A percentile compares a stretch with the other conserved stretches of the same genome.
phyloP scores from a whole-genome alignment of 2,797 vertebrate genomes.

The Anisognathus igniventris region DNA sequence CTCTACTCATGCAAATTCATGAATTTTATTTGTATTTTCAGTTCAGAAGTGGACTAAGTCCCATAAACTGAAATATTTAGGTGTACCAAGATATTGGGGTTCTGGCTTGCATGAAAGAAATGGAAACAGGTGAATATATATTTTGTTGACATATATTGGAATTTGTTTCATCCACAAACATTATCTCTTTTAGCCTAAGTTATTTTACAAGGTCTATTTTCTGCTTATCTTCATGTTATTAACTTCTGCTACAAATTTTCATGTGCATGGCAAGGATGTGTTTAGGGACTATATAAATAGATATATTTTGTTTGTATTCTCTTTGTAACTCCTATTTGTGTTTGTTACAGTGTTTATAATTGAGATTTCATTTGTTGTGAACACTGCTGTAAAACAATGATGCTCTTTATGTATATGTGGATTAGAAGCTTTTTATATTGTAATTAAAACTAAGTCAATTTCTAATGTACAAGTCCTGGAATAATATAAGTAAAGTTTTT shows the following conservation, averaged over 20 bases:
- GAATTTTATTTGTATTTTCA: constrained; percentile 73
- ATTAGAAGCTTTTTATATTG: background rate
- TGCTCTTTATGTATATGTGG: background rate
- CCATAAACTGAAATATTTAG: constrained; percentile 87
- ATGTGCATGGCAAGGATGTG: background rate
- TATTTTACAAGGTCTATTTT: background rate
- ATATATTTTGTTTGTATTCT: background rate
- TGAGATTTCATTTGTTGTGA: background rate
- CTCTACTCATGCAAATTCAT: background rate
- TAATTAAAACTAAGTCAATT: background rate
- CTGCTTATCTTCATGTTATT: background rate
- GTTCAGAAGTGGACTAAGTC: constrained; percentile 89
- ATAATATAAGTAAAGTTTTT: background rate
- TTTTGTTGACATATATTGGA: background rate
- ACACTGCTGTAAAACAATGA: background rate
- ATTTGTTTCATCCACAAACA: background rate
- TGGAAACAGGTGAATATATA: constrained; percentile 81
- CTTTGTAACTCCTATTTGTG: background rate
- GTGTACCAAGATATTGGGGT: constrained; percentile 94
- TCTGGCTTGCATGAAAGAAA: constrained; percentile 89
- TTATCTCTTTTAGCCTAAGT: background rate
- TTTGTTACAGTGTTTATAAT: background rate
- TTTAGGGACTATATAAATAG: background rate
- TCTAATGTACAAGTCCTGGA: background rate
- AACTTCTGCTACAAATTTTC: background rate